Evolutionary conservation across 1,140 invertebrate genomes (phyloP), one percentile per base, ranked within the genome.

Genomic region (Andrena cerasifolii): DNA sequence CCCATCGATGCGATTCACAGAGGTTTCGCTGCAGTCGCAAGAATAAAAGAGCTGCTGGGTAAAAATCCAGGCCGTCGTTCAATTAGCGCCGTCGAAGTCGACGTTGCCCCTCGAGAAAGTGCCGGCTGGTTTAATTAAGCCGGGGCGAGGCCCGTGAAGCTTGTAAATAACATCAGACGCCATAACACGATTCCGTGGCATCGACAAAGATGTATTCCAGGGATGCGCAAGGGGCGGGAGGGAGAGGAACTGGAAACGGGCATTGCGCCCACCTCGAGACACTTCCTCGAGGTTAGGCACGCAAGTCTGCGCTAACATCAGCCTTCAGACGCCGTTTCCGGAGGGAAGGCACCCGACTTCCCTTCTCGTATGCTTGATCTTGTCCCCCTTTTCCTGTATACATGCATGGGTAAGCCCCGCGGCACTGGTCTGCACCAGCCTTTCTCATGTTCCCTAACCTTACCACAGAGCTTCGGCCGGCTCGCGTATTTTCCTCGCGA

Each of bases 321-420:
- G 47, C 58, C 79, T 72, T 82, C 67, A 49, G 40, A 61, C 73
- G 24, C 26, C 54, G 66, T 82, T 82, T 83, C 73, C 79, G 79
- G 73, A 72, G 61, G 79, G 61, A 66, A 59, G 61, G 47, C 63
- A 59, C 70, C n/a, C 47, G 49, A 68, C 80, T 75, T 75, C 68
- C 61, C 56, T 78, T 81, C 62, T 81, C 47, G 28, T 70, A 76
- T 33, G 53, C 73, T 53, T 51, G 24, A 83, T 83, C 79, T 78
- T 77, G 47, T 65, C 63, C 73, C 80, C 53, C 61, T 78, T 77
- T 71, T 81, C 66, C 79, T 81, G 73, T 80, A 51, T 76, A 62
- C 67, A 80, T 53, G 72, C 71, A 70, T 76, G 26, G 78, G 49
- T 74, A 82, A 75, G 49, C 70, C 31, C 61, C 56, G 49, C 28